Evolutionary conservation across 2,888 invertebrate genomes (phyloP).

Genomic region (Andrena minutula): DNA sequence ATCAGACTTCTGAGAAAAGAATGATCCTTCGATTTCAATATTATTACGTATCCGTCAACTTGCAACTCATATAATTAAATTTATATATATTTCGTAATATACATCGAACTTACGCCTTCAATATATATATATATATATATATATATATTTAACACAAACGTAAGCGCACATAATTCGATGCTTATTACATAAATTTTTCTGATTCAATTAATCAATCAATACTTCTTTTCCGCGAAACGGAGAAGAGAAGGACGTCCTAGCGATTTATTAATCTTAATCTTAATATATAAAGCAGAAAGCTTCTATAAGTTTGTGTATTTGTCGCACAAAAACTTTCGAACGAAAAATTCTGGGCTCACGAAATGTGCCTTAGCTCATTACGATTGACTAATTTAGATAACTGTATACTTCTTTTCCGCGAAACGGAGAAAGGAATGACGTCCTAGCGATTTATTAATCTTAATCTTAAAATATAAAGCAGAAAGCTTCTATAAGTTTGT

Average conservation of each 20-base stretch:
- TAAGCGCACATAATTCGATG: neutral
- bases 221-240: neutral
- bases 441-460: too few relatives aligned
- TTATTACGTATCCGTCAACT: neutral
- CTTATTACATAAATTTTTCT: constrained; percentile 24
- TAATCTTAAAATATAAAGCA: too few relatives aligned
- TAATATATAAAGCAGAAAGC: too few relatives aligned
- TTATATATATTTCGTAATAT: neutral
- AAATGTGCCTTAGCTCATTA: too few relatives aligned
- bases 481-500: too few relatives aligned
- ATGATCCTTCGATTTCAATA: neutral
- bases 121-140: neutral
- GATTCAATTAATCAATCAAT: constrained; percentile 17
- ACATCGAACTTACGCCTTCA: neutral
- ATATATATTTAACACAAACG: neutral
- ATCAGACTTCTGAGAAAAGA: constrained; percentile 4
- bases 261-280: too few relatives aligned
- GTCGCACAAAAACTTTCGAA: too few relatives aligned
- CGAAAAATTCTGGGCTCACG: too few relatives aligned
- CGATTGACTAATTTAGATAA: too few relatives aligned
- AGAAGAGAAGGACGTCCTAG: neutral
- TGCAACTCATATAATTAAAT: neutral
- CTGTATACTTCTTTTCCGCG: too few relatives aligned
- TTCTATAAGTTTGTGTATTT: too few relatives aligned
- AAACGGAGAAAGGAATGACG: too few relatives aligned